Conservation (phyloP, 2,888 invertebrate genomes). For the Brenthis daphne region DNA sequence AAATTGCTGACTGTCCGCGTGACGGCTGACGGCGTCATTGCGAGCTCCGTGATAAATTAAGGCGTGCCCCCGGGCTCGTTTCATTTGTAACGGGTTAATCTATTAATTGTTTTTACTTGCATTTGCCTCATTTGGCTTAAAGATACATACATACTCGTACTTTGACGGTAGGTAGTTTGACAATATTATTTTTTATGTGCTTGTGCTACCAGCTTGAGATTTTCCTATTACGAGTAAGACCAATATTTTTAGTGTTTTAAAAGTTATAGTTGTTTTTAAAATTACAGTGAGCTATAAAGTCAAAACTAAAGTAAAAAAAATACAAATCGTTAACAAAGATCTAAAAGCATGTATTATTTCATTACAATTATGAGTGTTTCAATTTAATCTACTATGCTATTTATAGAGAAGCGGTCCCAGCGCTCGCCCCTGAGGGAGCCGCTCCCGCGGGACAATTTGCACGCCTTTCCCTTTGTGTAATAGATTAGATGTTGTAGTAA, state of each 20-base stretch:
- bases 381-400: constrained; percentile 31
- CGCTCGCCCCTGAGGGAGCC: constrained; percentile 37
- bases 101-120: constrained; percentile 29
- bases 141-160: not conserved
- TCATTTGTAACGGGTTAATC: constrained; percentile 36
- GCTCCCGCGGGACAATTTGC: constrained; percentile 44
- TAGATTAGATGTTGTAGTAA: constrained; percentile 44
- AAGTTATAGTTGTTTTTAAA: no score
- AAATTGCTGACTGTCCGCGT: constrained; percentile 46
- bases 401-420: constrained; percentile 38
- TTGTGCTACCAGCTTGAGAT: no score
- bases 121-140: constrained; percentile 2
- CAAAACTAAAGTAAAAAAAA: no score
- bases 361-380: constrained; percentile 16
- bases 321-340: not conserved
- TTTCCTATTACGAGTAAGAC: no score
- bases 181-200: not conserved
- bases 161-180: not conserved
- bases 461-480: constrained; percentile 46
- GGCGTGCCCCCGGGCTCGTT: constrained; percentile 26
- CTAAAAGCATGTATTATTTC: constrained; percentile 6
- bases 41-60: constrained; percentile 37
- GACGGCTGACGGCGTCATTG: constrained; percentile 35
- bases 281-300: no score
- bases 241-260: no score